These are phyloP conservation scores for Emys orbicularis DNA, from an alignment of 2,797 vertebrate genomes.

Conservation along the genomic window DNA sequence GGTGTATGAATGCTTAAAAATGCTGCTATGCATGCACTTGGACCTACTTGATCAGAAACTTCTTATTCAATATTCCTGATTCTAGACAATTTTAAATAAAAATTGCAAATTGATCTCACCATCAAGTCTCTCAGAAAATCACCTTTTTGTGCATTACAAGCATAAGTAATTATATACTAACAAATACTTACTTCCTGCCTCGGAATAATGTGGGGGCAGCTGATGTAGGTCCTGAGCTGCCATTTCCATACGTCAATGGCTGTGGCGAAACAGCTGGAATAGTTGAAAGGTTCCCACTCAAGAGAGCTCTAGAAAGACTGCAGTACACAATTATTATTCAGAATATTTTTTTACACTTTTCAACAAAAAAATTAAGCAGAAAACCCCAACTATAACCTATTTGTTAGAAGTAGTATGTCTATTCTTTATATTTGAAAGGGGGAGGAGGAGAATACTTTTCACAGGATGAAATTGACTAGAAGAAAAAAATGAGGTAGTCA, in stretches of 20 bases:
- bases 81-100: not conserved
- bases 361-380: not conserved
- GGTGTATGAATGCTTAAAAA: not conserved
- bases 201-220: constrained; percentile 50
- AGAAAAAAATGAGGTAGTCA: not conserved
- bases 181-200: constrained; percentile 85
- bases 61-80: not conserved
- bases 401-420: not conserved
- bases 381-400: not conserved
- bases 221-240: constrained; percentile 49
- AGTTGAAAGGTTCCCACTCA: constrained; percentile 37
- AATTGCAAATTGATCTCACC: not conserved
- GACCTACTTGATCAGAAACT: not conserved
- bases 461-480: not conserved
- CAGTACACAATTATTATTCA: not conserved
- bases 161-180: not conserved
- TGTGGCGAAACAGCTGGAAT: constrained; percentile 63
- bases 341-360: not conserved
- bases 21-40: not conserved
- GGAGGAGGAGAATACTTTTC: not conserved
- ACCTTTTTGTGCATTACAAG: not conserved
- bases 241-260: constrained; percentile 58
- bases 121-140: not conserved
- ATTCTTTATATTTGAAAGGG: not conserved
- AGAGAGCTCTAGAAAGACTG: constrained; percentile 76